phyloP scores from a whole-genome alignment of 1,140 invertebrate species.

The Drosophila nannoptera region DNA sequence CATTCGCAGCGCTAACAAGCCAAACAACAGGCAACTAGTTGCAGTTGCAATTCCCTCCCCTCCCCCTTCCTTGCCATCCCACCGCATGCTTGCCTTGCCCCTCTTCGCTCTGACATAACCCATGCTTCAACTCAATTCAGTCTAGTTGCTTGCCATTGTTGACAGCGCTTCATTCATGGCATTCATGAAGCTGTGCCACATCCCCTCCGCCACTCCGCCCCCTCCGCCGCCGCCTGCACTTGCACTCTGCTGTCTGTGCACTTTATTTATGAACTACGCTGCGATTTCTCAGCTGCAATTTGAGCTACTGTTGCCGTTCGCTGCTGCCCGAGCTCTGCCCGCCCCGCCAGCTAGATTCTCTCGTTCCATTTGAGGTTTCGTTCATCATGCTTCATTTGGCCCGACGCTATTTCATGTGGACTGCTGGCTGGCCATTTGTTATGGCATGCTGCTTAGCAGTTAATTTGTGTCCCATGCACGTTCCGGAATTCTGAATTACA shows the following conservation, averaged over 20 bases:
- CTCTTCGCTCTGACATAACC: too few species aligned
- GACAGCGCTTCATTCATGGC: slow-evolving; percentile 70
- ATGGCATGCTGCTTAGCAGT: slow-evolving; percentile 49
- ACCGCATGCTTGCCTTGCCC: background rate
- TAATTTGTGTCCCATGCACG: slow-evolving; percentile 66
- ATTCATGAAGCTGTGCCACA: slow-evolving; percentile 55
- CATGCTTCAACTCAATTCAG: slow-evolving; percentile 2
- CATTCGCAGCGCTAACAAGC: slow-evolving; percentile 54
- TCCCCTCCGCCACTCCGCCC: background rate
- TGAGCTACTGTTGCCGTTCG: slow-evolving; percentile 40
- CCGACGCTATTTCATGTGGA: slow-evolving; percentile 33
- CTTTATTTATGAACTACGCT: slow-evolving; percentile 70
- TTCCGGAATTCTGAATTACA: slow-evolving; percentile 58
- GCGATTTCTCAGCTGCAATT: slow-evolving; percentile 73
- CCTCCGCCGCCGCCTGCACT: background rate
- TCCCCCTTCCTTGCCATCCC: background rate
- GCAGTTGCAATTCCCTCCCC: slow-evolving; percentile 5
- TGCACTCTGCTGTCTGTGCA: slow-evolving; percentile 38
- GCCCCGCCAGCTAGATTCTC: slow-evolving; percentile 6
- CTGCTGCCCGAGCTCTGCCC: slow-evolving; percentile 2
- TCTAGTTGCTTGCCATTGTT: slow-evolving; percentile 59
- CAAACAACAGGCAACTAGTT: slow-evolving; percentile 39
- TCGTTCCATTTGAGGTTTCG: slow-evolving; percentile 18
- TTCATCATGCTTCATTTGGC: slow-evolving; percentile 53
- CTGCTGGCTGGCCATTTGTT: slow-evolving; percentile 51